phyloP scores from a whole-genome alignment of 2,888 invertebrate genomes.

The Quadriops clusia region DNA sequence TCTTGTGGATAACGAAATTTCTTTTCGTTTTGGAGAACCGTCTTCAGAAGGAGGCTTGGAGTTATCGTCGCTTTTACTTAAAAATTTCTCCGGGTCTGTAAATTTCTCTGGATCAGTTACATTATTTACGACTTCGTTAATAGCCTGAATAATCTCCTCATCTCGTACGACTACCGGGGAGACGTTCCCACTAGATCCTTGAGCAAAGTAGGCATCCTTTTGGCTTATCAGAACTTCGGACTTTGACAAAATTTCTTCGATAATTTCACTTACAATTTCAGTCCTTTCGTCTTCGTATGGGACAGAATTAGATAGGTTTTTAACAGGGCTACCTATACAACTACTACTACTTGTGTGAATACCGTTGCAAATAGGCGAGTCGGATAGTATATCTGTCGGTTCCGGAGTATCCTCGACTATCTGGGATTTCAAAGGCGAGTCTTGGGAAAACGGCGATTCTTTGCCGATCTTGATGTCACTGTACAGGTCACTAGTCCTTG shows the following conservation, averaged over 20 bases:
- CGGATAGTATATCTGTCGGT: slow-evolving; percentile 15
- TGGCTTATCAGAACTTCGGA: slow-evolving; percentile 35
- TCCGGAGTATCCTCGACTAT: slow-evolving; percentile 24
- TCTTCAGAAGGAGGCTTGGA: slow-evolving; percentile 14
- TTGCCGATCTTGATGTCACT: slow-evolving; percentile 51
- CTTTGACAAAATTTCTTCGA: slow-evolving; percentile 40
- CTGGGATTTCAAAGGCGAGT: slow-evolving; percentile 32
- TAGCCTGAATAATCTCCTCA: slow-evolving; percentile 42
- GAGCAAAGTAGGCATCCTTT: slow-evolving; percentile 14
- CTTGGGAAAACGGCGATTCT: slow-evolving; percentile 44
- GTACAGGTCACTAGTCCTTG: slow-evolving; percentile 44
- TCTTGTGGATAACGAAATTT: slow-evolving; percentile 11
- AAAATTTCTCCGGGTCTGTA: slow-evolving; percentile 14
- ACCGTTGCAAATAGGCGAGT: slow-evolving; percentile 36
- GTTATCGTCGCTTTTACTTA: slow-evolving; percentile 11
- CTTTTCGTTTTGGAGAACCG: slow-evolving; percentile 18
- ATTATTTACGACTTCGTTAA: slow-evolving; percentile 41
- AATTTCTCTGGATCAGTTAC: slow-evolving; percentile 33
- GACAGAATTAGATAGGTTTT: slow-evolving; percentile 20
- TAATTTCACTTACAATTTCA: slow-evolving; percentile 41
- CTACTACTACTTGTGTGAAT: slow-evolving; percentile 32
- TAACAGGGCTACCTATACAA: slow-evolving; percentile 31
- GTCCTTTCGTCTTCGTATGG: slow-evolving; percentile 28
- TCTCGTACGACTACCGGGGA: slow-evolving; percentile 40
- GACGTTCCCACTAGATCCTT: slow-evolving; percentile 14